Conservation (phyloP, 2,888 invertebrate species). For the Macaria notata region DNA sequence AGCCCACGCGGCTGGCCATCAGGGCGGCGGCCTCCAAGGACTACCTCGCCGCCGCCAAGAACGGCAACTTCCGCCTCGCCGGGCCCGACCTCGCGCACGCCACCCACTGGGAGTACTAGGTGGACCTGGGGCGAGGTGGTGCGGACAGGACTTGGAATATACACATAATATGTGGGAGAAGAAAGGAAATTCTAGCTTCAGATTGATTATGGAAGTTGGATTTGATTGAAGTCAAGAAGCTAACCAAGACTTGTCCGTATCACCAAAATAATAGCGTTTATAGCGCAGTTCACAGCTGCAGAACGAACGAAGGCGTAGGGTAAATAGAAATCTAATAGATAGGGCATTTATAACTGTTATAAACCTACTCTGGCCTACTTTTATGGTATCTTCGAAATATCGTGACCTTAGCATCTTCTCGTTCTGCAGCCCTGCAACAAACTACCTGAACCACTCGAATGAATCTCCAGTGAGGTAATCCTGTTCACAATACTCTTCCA, state of each 20-base stretch:
- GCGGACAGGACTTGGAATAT: background rate
- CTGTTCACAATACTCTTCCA: slow-evolving; percentile 64
- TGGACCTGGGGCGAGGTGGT: background rate
- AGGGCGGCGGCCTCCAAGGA: slow-evolving; percentile 87
- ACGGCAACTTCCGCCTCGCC: slow-evolving; percentile 93
- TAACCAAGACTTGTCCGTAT: no score
- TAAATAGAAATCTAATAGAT: no score
- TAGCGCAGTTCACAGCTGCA: background rate
- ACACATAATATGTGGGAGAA: no score
- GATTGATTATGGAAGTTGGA: no score
- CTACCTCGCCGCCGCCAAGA: slow-evolving; percentile 95
- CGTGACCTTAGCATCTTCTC: slow-evolving; percentile 1
- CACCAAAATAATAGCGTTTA: no score
- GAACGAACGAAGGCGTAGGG: slow-evolving; percentile 2
- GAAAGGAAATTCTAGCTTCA: no score
- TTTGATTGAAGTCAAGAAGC: no score
- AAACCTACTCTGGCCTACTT: background rate
- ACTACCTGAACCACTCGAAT: slow-evolving; percentile 38
- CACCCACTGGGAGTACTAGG: slow-evolving; percentile 97
- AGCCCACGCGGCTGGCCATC: slow-evolving; percentile 96
- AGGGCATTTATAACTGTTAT: no score
- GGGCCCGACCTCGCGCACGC: slow-evolving; percentile 89
- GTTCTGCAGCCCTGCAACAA: background rate
- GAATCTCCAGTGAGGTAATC: slow-evolving; percentile 43
- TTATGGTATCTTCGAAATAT: background rate